Conservation (phyloP, 2,888 invertebrate species). For the Nomada lathburiana region DNA sequence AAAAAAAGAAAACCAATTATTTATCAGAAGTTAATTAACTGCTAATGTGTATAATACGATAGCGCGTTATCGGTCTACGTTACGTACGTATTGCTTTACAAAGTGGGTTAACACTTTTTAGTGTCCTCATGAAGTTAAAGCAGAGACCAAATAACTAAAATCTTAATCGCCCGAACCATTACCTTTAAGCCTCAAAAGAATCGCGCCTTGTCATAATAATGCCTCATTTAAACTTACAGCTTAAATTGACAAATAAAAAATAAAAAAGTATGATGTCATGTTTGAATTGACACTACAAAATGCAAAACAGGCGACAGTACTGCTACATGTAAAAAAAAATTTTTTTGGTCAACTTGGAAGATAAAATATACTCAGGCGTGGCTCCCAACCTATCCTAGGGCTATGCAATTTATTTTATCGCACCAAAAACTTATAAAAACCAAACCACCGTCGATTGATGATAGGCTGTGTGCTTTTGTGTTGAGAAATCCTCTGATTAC, state of each 20-base stretch:
- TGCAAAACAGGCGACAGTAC: constrained; percentile 77
- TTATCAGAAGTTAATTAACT: constrained; percentile 2
- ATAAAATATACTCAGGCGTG: constrained; percentile 80
- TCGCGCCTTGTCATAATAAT: constrained; percentile 82
- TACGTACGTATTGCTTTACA: background rate
- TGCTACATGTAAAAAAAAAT: constrained; percentile 79
- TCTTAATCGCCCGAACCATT: constrained; percentile 77
- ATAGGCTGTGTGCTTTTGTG: constrained; percentile 83
- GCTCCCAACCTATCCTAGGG: constrained; percentile 81
- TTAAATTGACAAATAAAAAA: constrained; percentile 82
- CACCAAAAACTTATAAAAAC: constrained; percentile 78
- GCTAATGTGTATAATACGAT: background rate
- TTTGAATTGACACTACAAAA: constrained; percentile 81
- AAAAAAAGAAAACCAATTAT: background rate
- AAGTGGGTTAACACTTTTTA: background rate
- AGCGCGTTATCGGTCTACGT: constrained; percentile 9
- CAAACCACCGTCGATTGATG: constrained; percentile 78
- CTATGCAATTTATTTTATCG: constrained; percentile 83
- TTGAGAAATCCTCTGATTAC: constrained; percentile 81
- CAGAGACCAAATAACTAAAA: constrained; percentile 81
- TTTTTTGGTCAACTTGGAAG: constrained; percentile 83
- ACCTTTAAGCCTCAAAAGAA: constrained; percentile 79
- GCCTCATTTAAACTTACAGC: constrained; percentile 84
- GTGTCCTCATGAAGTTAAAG: constrained; percentile 44
- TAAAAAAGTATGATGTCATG: constrained; percentile 80